Evolutionary conservation across 2,888 invertebrate species (phyloP), one percentile per base, ranked within the genome.

Genomic region (Acleris holmiana): DNA sequence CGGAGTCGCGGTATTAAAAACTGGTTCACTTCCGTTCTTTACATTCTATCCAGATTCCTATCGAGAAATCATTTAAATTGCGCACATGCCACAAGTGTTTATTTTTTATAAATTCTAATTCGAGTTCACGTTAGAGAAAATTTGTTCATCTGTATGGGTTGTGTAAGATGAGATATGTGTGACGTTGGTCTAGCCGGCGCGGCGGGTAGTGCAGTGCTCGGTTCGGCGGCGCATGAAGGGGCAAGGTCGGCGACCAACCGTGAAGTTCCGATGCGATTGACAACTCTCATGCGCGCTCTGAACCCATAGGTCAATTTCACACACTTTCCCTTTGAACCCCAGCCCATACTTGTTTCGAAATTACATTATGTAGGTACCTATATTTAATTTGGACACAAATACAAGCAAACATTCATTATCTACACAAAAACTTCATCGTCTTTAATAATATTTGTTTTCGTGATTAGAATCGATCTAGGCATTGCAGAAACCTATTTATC

Each of bases 191-290:
- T 60, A 54, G 44, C 23, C 54, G 55, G 49, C 35, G 59, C 25
- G 44, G 46, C 21, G 75, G 72, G 73, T 76, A 77, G 75, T 74
- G 76, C 69, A 35, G 61, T 56, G 58, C 53, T 53, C 65, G 55
- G 78, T 75, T 74, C 76, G 76, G 71, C 74, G 60, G 58, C 23
- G 62, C 65, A 89, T 88, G 90, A 89, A 88, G 84, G 84, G 86
- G 87, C 89, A 91, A 89, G 88, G 90, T 86, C 90, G 88, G 90
- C 89, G 80, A 72, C 82, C 87, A 86, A 86, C 81, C 91, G 88
- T 91, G 85, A 88, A 89, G 83, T 86, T 85, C 83, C 86, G 84
- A 78, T 82, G 82, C 83, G 78, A 85, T 84, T 85, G 85, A 85
- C 86, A 83, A 80, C 79, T 74, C 69, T 74, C 73, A 17, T 64